Evolutionary conservation across 2,113 vertebrate genomes (phyloP), one percentile per base, ranked within the genome.

Genomic region (Craseonycteris thonglongyai): DNA sequence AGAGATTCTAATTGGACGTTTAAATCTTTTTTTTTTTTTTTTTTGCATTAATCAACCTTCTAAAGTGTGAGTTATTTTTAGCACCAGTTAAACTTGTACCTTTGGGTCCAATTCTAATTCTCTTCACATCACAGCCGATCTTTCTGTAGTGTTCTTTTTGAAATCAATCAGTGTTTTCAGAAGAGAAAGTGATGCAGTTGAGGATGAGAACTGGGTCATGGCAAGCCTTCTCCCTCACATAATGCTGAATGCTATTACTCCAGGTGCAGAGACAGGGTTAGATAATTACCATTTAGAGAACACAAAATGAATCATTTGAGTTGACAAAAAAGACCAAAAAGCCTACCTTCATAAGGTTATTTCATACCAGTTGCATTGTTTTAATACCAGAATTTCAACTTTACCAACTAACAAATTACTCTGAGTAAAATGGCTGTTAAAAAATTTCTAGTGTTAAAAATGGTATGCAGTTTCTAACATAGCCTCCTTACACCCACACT

Each of bases 121-220:
- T 81, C 87, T 83, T 69, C 96, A 94, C 92, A 84, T 87, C 11
- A 0, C 89, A 74, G 82, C 58, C 1, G 21, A 88, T 91, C 74
- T 79, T 84, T 76, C 56, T 59, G 88, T 90, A 80, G 54, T 4
- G 2, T 88, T 76, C 16, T 69, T 90, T 97, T 89, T 93, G 95
- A 94, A 95, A 93, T 97, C 96, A 97, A 90, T 97, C 95, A 84
- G 96, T 7, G 84, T 96, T 97, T 96, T 97, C 93, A 96, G 90
- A 47, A 87, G 83, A 76, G 94, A 92, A 79, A 95, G 68, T 58
- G 90, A 82, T 47, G 92, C 54, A 26, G 90, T 13, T 33, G 19
- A 72, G 49, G 87, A 91, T 59, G 92, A 93, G 96, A 97, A 96
- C 79, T 96, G 86, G 96, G 97, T 95, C 95, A 86, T 51, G 90